These are phyloP conservation scores for Aphaenogaster floridana DNA, from an alignment of 1,140 invertebrate species.

Conservation along the genomic window DNA sequence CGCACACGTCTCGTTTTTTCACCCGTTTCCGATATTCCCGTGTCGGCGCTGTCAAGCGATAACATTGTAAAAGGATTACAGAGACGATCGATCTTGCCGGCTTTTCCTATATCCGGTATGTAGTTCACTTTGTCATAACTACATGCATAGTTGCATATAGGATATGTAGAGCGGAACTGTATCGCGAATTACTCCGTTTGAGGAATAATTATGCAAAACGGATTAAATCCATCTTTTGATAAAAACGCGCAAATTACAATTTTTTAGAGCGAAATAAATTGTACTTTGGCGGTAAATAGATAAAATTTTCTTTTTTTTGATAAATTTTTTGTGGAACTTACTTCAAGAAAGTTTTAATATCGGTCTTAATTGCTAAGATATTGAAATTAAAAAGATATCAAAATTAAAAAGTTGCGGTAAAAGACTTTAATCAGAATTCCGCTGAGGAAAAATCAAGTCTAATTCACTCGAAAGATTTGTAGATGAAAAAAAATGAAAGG, in stretches of 20 bases:
- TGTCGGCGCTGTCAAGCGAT: slow-evolving; percentile 66
- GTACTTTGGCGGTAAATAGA: slow-evolving; percentile 18
- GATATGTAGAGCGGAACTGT: not conserved
- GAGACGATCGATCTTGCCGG: slow-evolving; percentile 53
- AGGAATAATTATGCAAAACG: slow-evolving; percentile 19
- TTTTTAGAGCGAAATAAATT: slow-evolving; percentile 18
- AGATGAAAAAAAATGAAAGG: not conserved
- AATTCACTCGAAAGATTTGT: slow-evolving; percentile 11
- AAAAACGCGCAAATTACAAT: slow-evolving; percentile 18
- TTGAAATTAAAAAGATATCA: slow-evolving; percentile 16
- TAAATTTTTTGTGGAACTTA: slow-evolving; percentile 27
- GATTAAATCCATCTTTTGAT: slow-evolving; percentile 1
- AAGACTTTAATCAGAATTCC: slow-evolving; percentile 30
- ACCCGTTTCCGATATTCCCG: slow-evolving; percentile 70
- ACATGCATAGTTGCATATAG: slow-evolving; percentile 32
- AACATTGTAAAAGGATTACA: slow-evolving; percentile 65
- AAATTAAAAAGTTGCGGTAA: slow-evolving; percentile 41
- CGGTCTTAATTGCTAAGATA: slow-evolving; percentile 39
- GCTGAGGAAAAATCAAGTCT: slow-evolving; percentile 8
- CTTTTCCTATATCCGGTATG: slow-evolving; percentile 59
- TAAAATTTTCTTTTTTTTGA: slow-evolving; percentile 4
- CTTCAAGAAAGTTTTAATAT: slow-evolving; percentile 45
- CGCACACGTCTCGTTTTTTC: slow-evolving; percentile 68
- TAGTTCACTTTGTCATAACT: slow-evolving; percentile 59
- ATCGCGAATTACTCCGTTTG: slow-evolving; percentile 20